Evolutionary conservation across 1,140 invertebrate species (phyloP), one percentile per base, ranked within the genome.

Genomic region (Bathynomus jamesi): DNA sequence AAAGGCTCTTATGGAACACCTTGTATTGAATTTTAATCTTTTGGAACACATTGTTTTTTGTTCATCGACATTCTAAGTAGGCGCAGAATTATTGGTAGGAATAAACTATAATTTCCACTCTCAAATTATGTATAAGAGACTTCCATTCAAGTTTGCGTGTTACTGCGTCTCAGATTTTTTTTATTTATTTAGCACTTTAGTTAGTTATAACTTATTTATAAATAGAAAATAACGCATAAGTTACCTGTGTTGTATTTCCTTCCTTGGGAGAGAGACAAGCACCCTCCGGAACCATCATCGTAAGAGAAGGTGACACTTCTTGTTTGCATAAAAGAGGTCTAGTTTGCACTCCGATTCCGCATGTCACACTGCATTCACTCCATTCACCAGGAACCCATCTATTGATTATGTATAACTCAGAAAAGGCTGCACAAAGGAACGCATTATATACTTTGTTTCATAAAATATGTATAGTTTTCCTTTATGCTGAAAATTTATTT

Each of bases 301-400:
- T 84, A 68, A 86, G 79, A 3, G 82, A 83, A 7, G 83, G 82
- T 1, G 82, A 83, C 31, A 85, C 78, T 68, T 85, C 82, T 65
- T 85, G 83, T 62, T 85, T 81, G 72, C 85, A 87, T 69, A 82
- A 80, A 62, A 86, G 76, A 62, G 83, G 81, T 65, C 88, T 81
- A 0, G 83, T 85, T 76, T 85, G 83, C n/a, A 83, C 83, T 74
- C 89, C 89, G 73, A 84, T 83, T 10, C 89, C 89, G 81, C 90
- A 91, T 40, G 85, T 86, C 17, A 86, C 86, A 46, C 88, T 89
- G 79, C 89, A 91, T 75, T 87, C 83, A 63, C 81, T 82, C 86
- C 86, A 87, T 68, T 84, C 82, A 4, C 79, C 81, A 28, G 81
- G 80, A 30, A 82, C 78, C 86, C 86, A 87, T 75, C 85, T 86